Conservation (phyloP, 2,797 vertebrate species). For the Tapera naevia region DNA sequence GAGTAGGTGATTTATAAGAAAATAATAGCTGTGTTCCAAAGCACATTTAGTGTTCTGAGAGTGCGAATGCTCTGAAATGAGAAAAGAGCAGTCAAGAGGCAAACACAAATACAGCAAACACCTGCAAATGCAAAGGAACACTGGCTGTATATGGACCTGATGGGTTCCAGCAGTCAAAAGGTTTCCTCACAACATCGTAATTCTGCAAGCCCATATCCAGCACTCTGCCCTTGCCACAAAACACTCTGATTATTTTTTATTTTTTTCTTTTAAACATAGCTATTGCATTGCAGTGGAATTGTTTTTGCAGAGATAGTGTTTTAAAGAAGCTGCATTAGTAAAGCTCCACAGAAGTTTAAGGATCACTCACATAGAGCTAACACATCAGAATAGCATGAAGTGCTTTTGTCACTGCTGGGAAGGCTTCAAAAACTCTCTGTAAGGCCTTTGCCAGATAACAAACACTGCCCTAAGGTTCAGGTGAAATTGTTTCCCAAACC, state of each 20-base stretch:
- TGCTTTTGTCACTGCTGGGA: background rate
- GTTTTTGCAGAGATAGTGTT: background rate
- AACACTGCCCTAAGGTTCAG: background rate
- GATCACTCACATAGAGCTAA: background rate
- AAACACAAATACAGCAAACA: background rate
- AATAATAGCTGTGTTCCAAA: slow-evolving; percentile 8
- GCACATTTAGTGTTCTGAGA: background rate
- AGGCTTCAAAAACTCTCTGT: background rate
- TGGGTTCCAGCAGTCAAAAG: background rate
- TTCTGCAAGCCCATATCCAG: background rate
- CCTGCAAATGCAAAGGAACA: background rate
- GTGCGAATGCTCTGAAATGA: background rate
- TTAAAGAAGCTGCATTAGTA: background rate
- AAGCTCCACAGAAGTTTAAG: background rate
- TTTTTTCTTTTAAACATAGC: background rate
- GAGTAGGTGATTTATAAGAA: background rate
- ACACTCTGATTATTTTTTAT: background rate
- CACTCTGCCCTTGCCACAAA: background rate
- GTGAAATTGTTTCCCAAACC: background rate
- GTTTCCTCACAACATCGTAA: background rate
- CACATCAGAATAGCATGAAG: background rate
- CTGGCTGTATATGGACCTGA: background rate
- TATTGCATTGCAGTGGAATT: background rate
- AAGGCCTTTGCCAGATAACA: background rate
- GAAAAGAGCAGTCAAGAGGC: background rate